Evolutionary conservation across 2,113 vertebrate species (phyloP).

Genomic region (Sterrhoptilus dennistouni): DNA sequence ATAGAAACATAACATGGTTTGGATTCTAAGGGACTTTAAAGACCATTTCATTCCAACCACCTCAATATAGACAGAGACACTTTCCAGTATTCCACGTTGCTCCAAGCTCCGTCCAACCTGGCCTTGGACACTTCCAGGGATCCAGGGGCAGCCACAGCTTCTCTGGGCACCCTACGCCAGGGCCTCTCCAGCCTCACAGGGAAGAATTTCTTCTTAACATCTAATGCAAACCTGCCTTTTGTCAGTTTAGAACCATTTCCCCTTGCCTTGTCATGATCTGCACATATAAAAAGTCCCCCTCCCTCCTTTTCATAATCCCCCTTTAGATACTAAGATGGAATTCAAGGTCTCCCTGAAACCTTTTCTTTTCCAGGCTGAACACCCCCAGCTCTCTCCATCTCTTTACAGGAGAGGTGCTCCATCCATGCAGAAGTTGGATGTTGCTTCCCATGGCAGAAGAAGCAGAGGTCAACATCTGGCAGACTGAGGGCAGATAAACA

Average conservation of each 20-base stretch:
- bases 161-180: not conserved
- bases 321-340: not conserved
- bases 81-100: accelerated
- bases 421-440: not conserved
- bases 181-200: accelerated
- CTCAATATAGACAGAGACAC: accelerated
- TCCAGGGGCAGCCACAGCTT: not conserved
- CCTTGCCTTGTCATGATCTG: not conserved
- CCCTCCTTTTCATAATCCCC: not conserved
- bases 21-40: not conserved
- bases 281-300: not conserved
- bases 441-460: not conserved
- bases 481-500: not conserved
- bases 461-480: not conserved
- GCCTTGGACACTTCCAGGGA: not conserved
- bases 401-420: not conserved
- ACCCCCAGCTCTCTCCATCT: not conserved
- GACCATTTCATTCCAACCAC: not conserved
- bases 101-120: not conserved
- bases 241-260: not conserved
- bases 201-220: not conserved
- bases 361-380: not conserved
- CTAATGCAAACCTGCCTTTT: not conserved
- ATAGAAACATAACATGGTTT: not conserved
- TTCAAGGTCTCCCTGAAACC: not conserved